Evolutionary conservation across 1,140 invertebrate genomes (phyloP).

Genomic region (Metaphire vulgaris): DNA sequence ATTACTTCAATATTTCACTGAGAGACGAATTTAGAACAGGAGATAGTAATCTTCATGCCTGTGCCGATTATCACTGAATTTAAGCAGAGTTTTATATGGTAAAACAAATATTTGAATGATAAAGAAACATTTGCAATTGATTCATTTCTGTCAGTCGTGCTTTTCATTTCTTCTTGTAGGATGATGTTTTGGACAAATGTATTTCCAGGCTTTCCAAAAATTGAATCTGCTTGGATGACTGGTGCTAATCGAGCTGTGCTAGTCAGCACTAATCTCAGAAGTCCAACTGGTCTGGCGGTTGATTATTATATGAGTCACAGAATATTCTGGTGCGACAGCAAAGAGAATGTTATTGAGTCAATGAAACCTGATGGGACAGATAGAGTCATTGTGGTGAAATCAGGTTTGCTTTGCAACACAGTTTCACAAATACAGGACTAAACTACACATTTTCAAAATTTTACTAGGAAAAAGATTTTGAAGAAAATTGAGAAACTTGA

Average conservation of each 20-base stretch:
- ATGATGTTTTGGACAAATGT: constrained; percentile 84
- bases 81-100: too few relatives aligned
- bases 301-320: constrained; percentile 75
- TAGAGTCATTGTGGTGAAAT: constrained; percentile 65
- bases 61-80: too few relatives aligned
- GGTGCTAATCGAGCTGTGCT: constrained; percentile 74
- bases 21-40: too few relatives aligned
- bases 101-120: too few relatives aligned
- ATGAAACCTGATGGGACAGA: constrained; percentile 76
- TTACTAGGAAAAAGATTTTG: too few relatives aligned
- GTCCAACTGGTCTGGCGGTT: constrained; percentile 79
- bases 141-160: too few relatives aligned
- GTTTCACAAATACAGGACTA: constrained; percentile 43
- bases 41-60: too few relatives aligned
- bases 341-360: constrained; percentile 82
- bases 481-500: too few relatives aligned
- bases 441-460: constrained; percentile 36
- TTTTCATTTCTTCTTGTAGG: too few relatives aligned
- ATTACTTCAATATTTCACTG: too few relatives aligned
- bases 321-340: constrained; percentile 92
- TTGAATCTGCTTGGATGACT: constrained; percentile 78
- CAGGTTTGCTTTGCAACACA: constrained; percentile 45
- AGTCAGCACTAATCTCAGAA: constrained; percentile 69
- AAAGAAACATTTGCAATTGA: too few relatives aligned
- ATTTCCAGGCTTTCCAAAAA: constrained; percentile 65